Percentiles rank a stretch among this genome's conserved stretches.
phyloP scores from a whole-genome alignment of 2,797 vertebrate species.

The Sebastes jordani region DNA sequence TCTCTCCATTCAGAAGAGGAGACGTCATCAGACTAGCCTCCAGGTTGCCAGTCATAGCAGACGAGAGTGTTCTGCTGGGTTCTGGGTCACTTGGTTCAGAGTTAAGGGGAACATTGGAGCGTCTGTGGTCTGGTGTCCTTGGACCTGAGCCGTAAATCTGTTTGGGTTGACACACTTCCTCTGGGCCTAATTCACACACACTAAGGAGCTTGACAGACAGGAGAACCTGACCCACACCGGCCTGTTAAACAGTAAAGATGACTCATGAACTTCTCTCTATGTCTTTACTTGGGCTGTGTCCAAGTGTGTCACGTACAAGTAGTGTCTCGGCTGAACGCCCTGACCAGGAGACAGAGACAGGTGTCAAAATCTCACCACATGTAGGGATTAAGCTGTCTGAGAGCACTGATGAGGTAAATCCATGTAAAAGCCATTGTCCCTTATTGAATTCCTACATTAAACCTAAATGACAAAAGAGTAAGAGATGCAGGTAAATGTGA shows the following conservation, averaged over 20 bases:
- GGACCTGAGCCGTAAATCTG: slow-evolving; percentile 62
- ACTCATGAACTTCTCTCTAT: neutral
- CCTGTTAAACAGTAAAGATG: slow-evolving; percentile 50
- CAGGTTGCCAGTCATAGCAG: neutral
- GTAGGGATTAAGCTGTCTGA: neutral
- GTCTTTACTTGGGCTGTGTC: neutral
- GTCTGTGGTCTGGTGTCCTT: slow-evolving; percentile 44
- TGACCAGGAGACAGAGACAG: neutral
- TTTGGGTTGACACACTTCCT: slow-evolving; percentile 58
- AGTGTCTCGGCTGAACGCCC: neutral
- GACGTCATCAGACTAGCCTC: neutral
- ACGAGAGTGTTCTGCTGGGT: neutral
- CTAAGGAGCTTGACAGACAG: slow-evolving; percentile 59
- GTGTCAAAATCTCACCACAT: neutral
- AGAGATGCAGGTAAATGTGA: neutral
- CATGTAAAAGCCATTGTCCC: neutral
- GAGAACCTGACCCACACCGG: slow-evolving; percentile 8
- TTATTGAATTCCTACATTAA: neutral
- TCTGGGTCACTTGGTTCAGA: slow-evolving; percentile 35
- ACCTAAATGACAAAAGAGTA: neutral
- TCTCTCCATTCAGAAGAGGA: neutral
- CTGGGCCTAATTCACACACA: slow-evolving; percentile 43
- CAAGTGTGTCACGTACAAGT: slow-evolving; percentile 1
- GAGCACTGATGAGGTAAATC: neutral
- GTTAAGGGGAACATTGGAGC: slow-evolving; percentile 4